phyloP scores from a whole-genome alignment of 2,888 invertebrate genomes.

The Boloria selene region DNA sequence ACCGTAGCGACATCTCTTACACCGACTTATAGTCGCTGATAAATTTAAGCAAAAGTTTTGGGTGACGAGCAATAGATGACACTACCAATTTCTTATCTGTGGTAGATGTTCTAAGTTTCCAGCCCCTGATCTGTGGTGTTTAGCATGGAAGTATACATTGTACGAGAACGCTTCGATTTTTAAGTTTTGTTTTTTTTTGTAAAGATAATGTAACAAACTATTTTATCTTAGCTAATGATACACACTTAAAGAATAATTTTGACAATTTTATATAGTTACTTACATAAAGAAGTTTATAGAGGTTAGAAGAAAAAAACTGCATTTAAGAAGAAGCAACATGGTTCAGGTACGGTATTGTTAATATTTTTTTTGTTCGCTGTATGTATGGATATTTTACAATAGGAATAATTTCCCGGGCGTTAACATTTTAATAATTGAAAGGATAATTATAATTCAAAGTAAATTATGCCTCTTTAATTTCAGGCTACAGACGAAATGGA shows the following conservation, averaged over 20 bases:
- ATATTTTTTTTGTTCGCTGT: constrained; percentile 8
- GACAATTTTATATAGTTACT: background rate
- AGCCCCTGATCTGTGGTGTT: too few relatives aligned
- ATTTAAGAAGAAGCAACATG: constrained; percentile 56
- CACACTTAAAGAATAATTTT: background rate
- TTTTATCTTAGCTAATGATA: constrained; percentile 15
- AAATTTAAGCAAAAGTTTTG: too few relatives aligned
- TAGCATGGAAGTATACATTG: constrained; percentile 14
- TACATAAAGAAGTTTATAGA: constrained; percentile 1
- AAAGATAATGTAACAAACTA: constrained; percentile 23
- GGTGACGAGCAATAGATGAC: too few relatives aligned
- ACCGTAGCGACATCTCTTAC: too few relatives aligned
- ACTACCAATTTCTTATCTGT: too few relatives aligned
- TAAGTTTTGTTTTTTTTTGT: constrained; percentile 35
- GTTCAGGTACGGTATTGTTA: constrained; percentile 63
- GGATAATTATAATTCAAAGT: too few relatives aligned
- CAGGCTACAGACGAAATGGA: constrained; percentile 77
- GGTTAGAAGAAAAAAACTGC: constrained; percentile 15
- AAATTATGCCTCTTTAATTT: constrained; percentile 19
- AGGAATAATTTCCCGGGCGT: background rate
- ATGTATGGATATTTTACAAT: background rate
- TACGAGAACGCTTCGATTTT: constrained; percentile 24
- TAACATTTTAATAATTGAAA: background rate
- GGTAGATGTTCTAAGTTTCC: too few relatives aligned
- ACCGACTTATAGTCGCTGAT: too few relatives aligned